Conservation (phyloP, 2,113 vertebrate genomes). For the Odobenus rosmarus region DNA sequence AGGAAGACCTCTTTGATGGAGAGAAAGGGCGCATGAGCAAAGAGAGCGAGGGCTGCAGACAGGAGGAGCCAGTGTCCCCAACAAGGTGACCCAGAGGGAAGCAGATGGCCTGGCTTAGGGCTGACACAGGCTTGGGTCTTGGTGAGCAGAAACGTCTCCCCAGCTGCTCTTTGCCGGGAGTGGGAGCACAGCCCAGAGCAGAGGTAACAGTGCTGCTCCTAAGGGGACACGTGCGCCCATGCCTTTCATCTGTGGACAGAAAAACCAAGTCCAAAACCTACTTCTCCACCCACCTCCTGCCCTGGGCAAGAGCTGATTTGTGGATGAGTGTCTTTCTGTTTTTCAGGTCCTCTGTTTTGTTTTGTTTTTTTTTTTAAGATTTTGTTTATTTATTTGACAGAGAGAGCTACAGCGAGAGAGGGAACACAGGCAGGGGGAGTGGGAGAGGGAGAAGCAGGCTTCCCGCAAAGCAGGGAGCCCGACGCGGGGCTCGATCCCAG, state of each 20-base stretch:
- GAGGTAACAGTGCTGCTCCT: neutral
- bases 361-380: too few species aligned
- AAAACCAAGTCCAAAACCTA: neutral
- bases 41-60: neutral
- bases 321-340: neutral
- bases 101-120: neutral
- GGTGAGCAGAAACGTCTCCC: neutral
- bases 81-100: neutral
- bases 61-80: neutral
- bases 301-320: neutral
- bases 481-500: too few species aligned
- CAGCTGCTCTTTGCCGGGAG: accelerated
- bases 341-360: neutral
- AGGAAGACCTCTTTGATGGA: neutral
- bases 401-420: too few species aligned
- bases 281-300: neutral
- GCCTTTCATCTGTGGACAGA: neutral
- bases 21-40: neutral
- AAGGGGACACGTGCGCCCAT: accelerated
- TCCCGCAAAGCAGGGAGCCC: too few species aligned
- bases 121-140: neutral
- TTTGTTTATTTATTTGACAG: too few species aligned
- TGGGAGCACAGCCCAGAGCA: neutral
- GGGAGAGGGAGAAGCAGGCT: too few species aligned
- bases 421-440: too few species aligned